Evolutionary conservation across 2,797 vertebrate genomes (phyloP).

Genomic region (Enteromius treurensis): DNA sequence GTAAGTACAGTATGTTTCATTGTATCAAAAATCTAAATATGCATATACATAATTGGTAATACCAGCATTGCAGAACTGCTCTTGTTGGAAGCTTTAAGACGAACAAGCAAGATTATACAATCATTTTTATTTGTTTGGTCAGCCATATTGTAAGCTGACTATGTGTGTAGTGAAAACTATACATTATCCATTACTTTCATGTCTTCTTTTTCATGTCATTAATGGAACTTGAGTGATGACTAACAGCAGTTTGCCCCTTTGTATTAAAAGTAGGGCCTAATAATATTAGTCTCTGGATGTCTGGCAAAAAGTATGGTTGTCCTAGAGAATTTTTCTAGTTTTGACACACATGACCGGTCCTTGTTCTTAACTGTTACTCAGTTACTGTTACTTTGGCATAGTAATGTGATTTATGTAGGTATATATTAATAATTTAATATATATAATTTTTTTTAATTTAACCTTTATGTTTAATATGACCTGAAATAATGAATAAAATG

Average conservation of each 20-base stretch:
- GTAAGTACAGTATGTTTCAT: no score
- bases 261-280: neutral
- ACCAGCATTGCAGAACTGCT: neutral
- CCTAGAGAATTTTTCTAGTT: neutral
- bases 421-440: neutral
- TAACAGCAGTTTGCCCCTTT: neutral
- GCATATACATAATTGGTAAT: no score
- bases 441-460: no score
- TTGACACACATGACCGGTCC: neutral
- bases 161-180: neutral
- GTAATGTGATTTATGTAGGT: neutral
- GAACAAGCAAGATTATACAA: no score
- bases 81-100: neutral
- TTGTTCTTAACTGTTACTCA: neutral
- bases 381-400: no score
- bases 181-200: neutral
- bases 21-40: no score
- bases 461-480: neutral
- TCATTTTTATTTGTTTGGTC: neutral
- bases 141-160: neutral
- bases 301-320: neutral
- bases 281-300: neutral
- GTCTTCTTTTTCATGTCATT: neutral
- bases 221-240: no score
- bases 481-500: neutral